These are phyloP conservation scores for Dicyrtomina minuta DNA, from an alignment of 2,888 invertebrate genomes.

Conservation along the genomic window DNA sequence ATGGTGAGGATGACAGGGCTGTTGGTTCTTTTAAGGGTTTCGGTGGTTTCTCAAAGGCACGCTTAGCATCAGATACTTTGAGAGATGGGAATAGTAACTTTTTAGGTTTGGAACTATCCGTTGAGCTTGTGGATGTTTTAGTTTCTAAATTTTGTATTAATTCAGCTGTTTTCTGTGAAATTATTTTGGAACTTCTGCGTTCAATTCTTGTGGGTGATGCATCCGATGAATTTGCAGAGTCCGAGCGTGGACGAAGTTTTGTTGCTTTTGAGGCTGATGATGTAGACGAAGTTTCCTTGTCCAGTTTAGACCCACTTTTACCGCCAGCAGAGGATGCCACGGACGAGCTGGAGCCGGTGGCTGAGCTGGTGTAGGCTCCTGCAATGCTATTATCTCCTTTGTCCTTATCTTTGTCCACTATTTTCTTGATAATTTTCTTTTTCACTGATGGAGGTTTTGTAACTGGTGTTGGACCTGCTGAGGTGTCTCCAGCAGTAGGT, in stretches of 20 bases:
- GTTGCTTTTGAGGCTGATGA: conserved; percentile 26
- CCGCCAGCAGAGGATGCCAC: conserved; percentile 25
- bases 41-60: conserved; percentile 64
- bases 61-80: conserved; percentile 82
- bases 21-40: conserved; percentile 36
- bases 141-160: conserved; percentile 52
- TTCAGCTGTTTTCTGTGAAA: conserved; percentile 53
- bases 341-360: conserved; percentile 29
- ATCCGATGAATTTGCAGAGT: conserved; percentile 40
- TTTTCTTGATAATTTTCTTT: conserved; percentile 21
- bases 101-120: conserved; percentile 58
- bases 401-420: conserved; percentile 12
- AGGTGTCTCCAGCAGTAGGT: background rate
- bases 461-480: background rate
- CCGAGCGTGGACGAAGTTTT: conserved; percentile 36
- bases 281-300: too few relatives aligned
- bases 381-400: conserved; percentile 21
- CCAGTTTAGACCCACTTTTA: conserved; percentile 23
- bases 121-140: conserved; percentile 37
- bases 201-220: conserved; percentile 50
- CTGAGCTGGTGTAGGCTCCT: conserved; percentile 5
- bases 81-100: conserved; percentile 78
- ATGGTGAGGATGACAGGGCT: conserved; percentile 16
- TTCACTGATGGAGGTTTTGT: conserved; percentile 18
- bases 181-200: conserved; percentile 50